Evolutionary conservation across 2,888 invertebrate genomes (phyloP), one percentile per base, ranked within the genome.

Genomic region (Arrhopalites spinosus): DNA sequence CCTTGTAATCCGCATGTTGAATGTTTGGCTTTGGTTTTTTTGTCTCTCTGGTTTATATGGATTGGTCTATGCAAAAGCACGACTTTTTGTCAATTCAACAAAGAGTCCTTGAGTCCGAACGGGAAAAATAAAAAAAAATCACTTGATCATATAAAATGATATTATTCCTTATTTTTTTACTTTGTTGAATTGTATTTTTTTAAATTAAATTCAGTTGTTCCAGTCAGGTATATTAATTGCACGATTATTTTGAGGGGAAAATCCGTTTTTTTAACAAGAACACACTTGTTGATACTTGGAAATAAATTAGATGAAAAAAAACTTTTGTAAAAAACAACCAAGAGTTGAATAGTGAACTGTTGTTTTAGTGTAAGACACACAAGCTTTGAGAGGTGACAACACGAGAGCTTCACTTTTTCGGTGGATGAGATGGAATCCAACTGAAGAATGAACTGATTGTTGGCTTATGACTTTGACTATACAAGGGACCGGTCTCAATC

Each of bases 1-100:
- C 74, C 74, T 74, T 68, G 68, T n/a, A 59, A 59, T 74, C 74
- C 68, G 59, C 74, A 74, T 74, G 56, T 56, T 68, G 74, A 56
- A n/a, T 68, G 30, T 59, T 23, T 36, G 17, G n/a, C 13, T 66
- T n/a, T 50, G 2, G 13, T 61, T 8, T 66, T 66, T 50, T 66
- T 63, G 47, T 20, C 56, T 59, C 71, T 71, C 61, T 17, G 20
- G 8, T 27, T 36, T 47, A 27, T 25, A 20, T 43, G 71, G 30
- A 25, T 56, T 30, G 36, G 56, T 47, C 50, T 43, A 23, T 36
- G 59, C 20, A 23, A 70, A 20, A 30, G 27, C 71, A 71, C 71
- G 71, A 61, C 59, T 70, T 64, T 45, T 36, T 59, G 50, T n/a
- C n/a, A 25, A 25, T 59, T 25, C 23, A 59, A 59, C 59, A 59